phyloP scores from a whole-genome alignment of 2,888 invertebrate species.

The Cheilosia vulpina region DNA sequence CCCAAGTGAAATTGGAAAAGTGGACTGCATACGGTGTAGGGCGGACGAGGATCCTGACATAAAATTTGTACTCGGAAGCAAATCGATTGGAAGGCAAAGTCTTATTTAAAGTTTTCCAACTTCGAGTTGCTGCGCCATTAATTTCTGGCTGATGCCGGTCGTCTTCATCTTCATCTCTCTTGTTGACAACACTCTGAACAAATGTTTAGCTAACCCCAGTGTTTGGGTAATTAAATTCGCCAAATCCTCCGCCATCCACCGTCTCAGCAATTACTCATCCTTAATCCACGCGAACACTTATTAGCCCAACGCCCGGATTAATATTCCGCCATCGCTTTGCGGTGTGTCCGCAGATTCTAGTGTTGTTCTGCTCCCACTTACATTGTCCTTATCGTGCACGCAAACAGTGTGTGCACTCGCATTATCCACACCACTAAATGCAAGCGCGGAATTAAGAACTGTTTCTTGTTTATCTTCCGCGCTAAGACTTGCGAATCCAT shows the following conservation, averaged over 20 bases:
- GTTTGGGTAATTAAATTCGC: no score
- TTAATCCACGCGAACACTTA: slow-evolving; percentile 32
- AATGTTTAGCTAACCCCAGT: no score
- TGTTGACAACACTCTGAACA: background rate
- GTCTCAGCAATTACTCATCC: slow-evolving; percentile 53
- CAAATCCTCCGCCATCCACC: background rate
- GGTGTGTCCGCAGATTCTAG: slow-evolving; percentile 13
- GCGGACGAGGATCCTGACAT: slow-evolving; percentile 17
- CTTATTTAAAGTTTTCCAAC: slow-evolving; percentile 66
- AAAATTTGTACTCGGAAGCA: slow-evolving; percentile 53
- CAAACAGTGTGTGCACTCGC: slow-evolving; percentile 43
- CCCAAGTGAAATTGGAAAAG: slow-evolving; percentile 58
- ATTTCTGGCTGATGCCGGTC: background rate
- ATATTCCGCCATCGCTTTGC: slow-evolving; percentile 26
- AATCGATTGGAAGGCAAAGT: slow-evolving; percentile 62
- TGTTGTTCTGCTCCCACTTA: slow-evolving; percentile 26
- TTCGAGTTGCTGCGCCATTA: slow-evolving; percentile 2
- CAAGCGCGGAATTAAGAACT: slow-evolving; percentile 48
- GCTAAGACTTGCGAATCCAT: slow-evolving; percentile 36
- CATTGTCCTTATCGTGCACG: slow-evolving; percentile 50
- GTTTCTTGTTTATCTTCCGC: slow-evolving; percentile 53
- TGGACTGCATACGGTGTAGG: slow-evolving; percentile 3
- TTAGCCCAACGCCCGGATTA: slow-evolving; percentile 44
- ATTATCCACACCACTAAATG: slow-evolving; percentile 48
- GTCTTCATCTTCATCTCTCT: no score